Evolutionary conservation across 1,140 invertebrate genomes (phyloP).

Genomic region (Pseudoatta argentina): DNA sequence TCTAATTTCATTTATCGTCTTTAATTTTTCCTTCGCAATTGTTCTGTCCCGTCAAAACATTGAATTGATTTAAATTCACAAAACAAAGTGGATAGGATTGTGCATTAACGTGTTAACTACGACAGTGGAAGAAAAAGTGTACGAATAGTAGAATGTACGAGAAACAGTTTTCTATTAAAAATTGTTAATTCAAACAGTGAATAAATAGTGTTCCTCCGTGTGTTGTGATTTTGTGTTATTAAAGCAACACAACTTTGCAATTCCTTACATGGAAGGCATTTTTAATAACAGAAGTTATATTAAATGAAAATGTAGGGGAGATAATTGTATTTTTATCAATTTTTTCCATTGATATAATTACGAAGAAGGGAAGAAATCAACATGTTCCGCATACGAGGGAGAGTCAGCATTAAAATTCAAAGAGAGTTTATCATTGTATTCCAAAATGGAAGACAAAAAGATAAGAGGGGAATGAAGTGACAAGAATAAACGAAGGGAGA

Average conservation of each 20-base stretch:
- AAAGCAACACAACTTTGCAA: neutral
- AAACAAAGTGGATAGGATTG: neutral
- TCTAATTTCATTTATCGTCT: constrained; percentile 36
- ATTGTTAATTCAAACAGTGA: neutral
- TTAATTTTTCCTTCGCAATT: neutral
- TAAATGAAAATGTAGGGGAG: neutral
- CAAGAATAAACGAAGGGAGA: constrained; percentile 34
- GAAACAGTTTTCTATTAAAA: neutral
- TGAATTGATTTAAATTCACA: neutral
- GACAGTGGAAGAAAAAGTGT: neutral
- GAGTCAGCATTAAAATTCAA: neutral
- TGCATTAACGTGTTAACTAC: neutral
- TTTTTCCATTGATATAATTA: neutral
- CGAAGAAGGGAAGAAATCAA: neutral
- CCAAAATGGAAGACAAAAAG: neutral
- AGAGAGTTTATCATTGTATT: neutral
- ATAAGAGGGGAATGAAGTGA: neutral
- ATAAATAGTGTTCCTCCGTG: neutral
- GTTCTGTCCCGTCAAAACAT: neutral
- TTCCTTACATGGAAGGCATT: neutral
- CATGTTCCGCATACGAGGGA: neutral
- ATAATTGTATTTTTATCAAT: neutral
- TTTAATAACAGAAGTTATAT: neutral
- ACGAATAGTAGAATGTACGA: neutral
- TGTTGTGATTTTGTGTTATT: neutral